phyloP scores from a whole-genome alignment of 2,797 vertebrate species.

The Phoeniculus purpureus region DNA sequence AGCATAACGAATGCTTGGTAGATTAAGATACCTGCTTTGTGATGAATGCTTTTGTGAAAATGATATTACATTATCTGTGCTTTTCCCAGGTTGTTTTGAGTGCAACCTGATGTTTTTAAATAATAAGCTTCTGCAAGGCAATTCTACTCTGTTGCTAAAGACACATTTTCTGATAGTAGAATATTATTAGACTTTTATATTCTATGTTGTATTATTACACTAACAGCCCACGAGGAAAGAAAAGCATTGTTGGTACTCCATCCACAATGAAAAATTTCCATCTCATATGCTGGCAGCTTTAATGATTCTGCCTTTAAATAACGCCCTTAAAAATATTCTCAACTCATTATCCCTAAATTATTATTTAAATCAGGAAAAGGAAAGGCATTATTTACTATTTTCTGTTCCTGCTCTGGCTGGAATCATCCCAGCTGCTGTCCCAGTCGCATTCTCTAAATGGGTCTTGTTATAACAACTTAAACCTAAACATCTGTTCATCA shows the following conservation, averaged over 20 bases:
- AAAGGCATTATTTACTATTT: background rate
- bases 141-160: background rate
- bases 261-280: background rate
- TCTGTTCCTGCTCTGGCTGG: background rate
- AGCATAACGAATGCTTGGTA: background rate
- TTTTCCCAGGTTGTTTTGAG: background rate
- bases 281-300: background rate
- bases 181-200: background rate
- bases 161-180: background rate
- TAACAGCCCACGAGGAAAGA: background rate
- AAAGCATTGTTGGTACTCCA: background rate
- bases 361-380: conserved; percentile 47
- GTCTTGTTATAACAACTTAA: conserved; percentile 50
- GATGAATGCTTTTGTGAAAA: background rate
- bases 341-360: background rate
- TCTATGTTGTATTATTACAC: background rate
- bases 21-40: background rate
- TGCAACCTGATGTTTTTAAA: conserved; percentile 6
- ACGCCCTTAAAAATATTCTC: background rate
- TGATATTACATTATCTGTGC: background rate
- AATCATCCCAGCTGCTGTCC: conserved; percentile 39
- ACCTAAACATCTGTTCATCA: conserved; percentile 32
- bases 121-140: background rate
- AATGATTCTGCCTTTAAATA: background rate
- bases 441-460: conserved; percentile 37